Conservation (phyloP, 64 coral and sea anemone species). For the Pocillopora verrucosa region DNA sequence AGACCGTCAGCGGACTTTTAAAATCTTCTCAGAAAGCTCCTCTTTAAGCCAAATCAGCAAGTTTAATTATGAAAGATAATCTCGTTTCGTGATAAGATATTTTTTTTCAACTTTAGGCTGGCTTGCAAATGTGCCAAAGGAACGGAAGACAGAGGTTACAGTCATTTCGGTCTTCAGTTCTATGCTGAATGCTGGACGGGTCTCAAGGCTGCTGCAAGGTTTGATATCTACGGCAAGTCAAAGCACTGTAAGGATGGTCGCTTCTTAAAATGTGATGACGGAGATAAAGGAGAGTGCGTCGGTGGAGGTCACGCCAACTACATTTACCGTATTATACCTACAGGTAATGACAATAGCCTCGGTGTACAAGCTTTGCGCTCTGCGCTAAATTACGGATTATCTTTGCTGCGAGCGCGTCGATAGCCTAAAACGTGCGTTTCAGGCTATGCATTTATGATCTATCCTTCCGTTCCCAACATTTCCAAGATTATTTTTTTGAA, state of each 20-base stretch:
- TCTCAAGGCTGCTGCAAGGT: neutral
- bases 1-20: too few relatives aligned
- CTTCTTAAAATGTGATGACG: neutral
- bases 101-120: neutral
- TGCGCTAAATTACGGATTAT: too few relatives aligned
- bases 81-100: neutral
- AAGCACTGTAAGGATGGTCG: neutral
- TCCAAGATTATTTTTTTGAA: too few relatives aligned
- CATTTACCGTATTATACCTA: neutral
- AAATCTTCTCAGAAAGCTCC: too few relatives aligned
- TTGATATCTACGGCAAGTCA: conserved; percentile 2
- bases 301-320: neutral
- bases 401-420: too few relatives aligned
- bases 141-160: neutral
- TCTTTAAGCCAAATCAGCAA: neutral
- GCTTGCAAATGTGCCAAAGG: neutral
- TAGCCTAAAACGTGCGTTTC: too few relatives aligned
- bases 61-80: neutral
- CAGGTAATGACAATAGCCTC: neutral
- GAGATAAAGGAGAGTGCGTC: conserved; percentile 2
- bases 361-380: too few relatives aligned
- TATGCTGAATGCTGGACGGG: conserved; percentile 34
- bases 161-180: conserved; percentile 36
- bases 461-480: too few relatives aligned
- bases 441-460: too few relatives aligned